Percentiles rank a stretch among this genome's conserved stretches.
phyloP scores from a whole-genome alignment of 2,797 vertebrate species.

The Liasis olivaceus region DNA sequence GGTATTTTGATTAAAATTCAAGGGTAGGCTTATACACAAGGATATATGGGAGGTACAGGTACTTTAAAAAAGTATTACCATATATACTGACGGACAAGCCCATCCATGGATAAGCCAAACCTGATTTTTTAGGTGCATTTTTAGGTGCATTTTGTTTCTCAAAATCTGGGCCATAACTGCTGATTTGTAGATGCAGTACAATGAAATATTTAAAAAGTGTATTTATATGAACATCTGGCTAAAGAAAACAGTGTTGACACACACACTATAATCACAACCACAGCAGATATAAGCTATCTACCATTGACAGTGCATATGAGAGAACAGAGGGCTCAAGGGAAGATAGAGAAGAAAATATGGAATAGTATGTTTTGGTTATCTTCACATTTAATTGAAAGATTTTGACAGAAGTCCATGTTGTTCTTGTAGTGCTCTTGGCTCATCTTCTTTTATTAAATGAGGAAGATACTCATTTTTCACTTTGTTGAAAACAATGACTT shows the following conservation, averaged over 20 bases:
- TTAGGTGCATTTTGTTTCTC: background rate
- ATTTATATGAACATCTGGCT: background rate
- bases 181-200: background rate
- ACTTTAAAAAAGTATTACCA: no score
- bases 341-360: background rate
- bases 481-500: slow-evolving; percentile 2
- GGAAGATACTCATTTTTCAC: slow-evolving; percentile 18
- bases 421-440: slow-evolving; percentile 7
- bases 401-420: background rate
- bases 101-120: no score
- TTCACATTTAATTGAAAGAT: background rate
- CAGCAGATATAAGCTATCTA: background rate
- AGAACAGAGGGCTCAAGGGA: background rate
- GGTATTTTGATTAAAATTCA: no score
- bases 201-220: background rate
- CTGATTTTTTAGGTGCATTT: no score
- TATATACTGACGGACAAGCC: no score
- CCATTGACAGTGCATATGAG: background rate
- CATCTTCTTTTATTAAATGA: slow-evolving; percentile 6
- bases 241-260: background rate
- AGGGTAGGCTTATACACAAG: no score
- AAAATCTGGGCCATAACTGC: background rate
- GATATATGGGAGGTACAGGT: no score
- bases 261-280: background rate
- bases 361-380: background rate